Evolutionary conservation across 2,888 invertebrate species (phyloP), one percentile per base, ranked within the genome.

Genomic region (Lamellibrachia satsuma): DNA sequence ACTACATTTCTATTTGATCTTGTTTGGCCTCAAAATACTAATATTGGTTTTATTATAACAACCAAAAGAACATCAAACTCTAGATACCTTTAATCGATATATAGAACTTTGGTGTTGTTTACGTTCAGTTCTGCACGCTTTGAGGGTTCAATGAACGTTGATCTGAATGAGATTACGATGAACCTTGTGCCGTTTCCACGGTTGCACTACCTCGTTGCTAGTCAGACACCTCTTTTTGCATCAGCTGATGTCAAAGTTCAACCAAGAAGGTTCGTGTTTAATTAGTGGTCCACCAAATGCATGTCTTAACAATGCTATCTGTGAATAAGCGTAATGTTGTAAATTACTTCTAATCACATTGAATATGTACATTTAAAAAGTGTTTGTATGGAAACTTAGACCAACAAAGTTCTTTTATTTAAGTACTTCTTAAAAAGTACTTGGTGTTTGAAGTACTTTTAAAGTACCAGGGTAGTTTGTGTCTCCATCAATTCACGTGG

Each of bases 161-260:
- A 97, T 95, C 94, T 97, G 93, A 97, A 97, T 94, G 97, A 97
- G 94, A 97, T 97, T 75, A 96, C 96, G 1, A 97, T 96, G 96
- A 97, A 97, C 93, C 95, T 97, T 93, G 96, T 97, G 7, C 97
- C 97, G n/a, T 97, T 96, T 94, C 97, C 97, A 90, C 94, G 95
- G 92, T 95, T 97, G 91, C 96, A 97, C 94, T 97, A 97, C 94
- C 95, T 97, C 11, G 95, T 97, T 6, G 94, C 96, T 57, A 96
- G 96, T 94, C 96, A 96, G 94, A 95, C 96, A 3, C 97, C 97
- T 4, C 94, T 97, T 6, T 96, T 96, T 93, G 95, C 96, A 8
- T 93, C 95, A 52, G 94, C 96, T 27, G 96, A 96, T 93, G 95
- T 96, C 57, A 94, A 95, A 92, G 93, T 96, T 39, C 96, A 96